A percentile compares a stretch with the other conserved stretches of the same genome.
These are phyloP conservation scores for Ophioderma brevispina DNA, from an alignment of 35 echinoderm and acorn worm genomes.

Conservation along the genomic window DNA sequence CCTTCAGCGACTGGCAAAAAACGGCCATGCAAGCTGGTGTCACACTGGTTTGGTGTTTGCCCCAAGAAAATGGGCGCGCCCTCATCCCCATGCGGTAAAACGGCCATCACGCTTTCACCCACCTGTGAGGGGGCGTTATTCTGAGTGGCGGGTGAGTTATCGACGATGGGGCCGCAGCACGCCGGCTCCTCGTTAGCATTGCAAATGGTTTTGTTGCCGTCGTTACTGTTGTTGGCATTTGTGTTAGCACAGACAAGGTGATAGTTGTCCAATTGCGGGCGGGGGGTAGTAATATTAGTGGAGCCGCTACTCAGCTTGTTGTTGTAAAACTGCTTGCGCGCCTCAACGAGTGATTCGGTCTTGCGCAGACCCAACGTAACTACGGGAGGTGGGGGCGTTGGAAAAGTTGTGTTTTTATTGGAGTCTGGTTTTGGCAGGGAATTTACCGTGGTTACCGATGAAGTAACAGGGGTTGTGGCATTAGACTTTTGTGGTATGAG, in stretches of 20 bases:
- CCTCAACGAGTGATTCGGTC: constrained; percentile 94
- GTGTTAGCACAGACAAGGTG: constrained; percentile 58
- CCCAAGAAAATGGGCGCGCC: constrained; percentile 30
- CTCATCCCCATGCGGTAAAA: constrained; percentile 26
- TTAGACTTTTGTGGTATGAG: constrained; percentile 92
- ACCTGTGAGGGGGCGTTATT: constrained; percentile 62
- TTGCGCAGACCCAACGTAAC: constrained; percentile 25
- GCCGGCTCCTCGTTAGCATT: constrained; percentile 41
- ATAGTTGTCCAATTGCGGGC: constrained; percentile 25
- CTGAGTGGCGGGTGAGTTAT: constrained; percentile 25
- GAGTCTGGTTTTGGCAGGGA: constrained; percentile 22
- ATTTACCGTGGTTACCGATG: constrained; percentile 31
- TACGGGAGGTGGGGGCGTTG: constrained; percentile 37
- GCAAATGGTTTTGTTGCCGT: constrained; percentile 33
- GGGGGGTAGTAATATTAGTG: constrained; percentile 45
- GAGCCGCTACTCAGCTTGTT: constrained; percentile 83
- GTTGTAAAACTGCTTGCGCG: constrained; percentile 97
- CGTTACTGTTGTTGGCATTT: constrained; percentile 64
- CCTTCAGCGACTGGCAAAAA: constrained; percentile 6
- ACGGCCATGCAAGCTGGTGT: constrained; percentile 11
- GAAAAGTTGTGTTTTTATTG: constrained; percentile 42
- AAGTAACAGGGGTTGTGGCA: constrained; percentile 62
- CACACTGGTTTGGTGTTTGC: constrained; percentile 12
- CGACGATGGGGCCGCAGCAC: constrained; percentile 20
- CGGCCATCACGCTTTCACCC: constrained; percentile 35